Base-by-base conservation (phyloP, 2,888 invertebrate species). In the Cephus pulcher region DNA sequence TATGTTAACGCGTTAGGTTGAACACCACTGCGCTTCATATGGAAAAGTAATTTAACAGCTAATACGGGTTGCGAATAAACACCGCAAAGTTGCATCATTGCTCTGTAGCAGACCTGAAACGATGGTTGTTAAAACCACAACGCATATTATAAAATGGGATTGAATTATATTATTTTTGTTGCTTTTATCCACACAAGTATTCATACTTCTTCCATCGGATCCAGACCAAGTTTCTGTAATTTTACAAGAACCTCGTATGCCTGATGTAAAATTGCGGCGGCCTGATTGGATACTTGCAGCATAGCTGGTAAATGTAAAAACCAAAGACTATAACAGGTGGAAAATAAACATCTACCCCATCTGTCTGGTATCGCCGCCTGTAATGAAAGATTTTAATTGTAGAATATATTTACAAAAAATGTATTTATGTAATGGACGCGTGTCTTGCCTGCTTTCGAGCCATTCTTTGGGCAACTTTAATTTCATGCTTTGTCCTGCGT, bases 1-100 rank as follows among this genome's bases (percentile, higher is more conserved):
- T 99, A 99, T 0, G 99, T 99, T 76, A 99, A 95, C 12, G 99
- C 99, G 91, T 99, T 99, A 1, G 99, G 98, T 89, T 98, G 97
- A 69, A 99, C 94, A 0, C 98, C 98, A 69, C 96, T 96, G 33
- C 97, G 95, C 91, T 98, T 98, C 98, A 98, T 98, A 73, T 97
- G 94, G 89, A 97, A 96, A 85, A 97, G 93, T 75, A 97, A 92
- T 88, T 98, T 97, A 1, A 99, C 98, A 1, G 99, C 99, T 87
- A 99, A 92, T 78, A 98, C 96, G 0, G 99, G 99, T 89, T 98
- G 94, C 79, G 97, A 97, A 90, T 98, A 97, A 83, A 97, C 95
- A 11, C 99, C 98, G 92, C 99, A 99, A 34, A 99, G 93, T 92
- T 99, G 98, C 97, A 99, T 98, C 95, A 99, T 97, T 76, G 99